Conservation (phyloP, 37 sponge, comb jelly and placozoan species). For the Cliona cf. orientalis region DNA sequence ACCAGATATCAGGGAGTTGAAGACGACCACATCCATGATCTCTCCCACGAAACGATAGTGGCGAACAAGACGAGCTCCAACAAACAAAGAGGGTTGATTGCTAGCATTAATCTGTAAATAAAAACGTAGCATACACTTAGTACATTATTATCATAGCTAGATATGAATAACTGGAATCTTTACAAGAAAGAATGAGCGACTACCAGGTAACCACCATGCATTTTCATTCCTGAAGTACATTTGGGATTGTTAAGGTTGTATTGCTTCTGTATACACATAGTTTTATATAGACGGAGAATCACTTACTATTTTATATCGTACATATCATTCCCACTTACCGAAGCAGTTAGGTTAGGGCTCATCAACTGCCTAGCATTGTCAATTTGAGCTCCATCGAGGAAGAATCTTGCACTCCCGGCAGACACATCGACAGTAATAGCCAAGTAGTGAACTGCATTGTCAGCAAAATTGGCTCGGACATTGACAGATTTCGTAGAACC, state of each 20-base stretch:
- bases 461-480: background rate
- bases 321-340: too few species aligned
- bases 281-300: too few species aligned
- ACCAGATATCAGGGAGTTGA: slow-evolving; percentile 19
- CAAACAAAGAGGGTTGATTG: slow-evolving; percentile 33
- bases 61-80: slow-evolving; percentile 66
- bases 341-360: slow-evolving; percentile 14
- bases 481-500: background rate
- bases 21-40: slow-evolving; percentile 47
- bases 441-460: slow-evolving; percentile 16
- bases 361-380: background rate
- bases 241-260: too few species aligned
- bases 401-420: slow-evolving; percentile 35
- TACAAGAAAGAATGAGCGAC: too few species aligned
- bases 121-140: too few species aligned
- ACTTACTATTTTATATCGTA: too few species aligned
- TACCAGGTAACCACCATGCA: too few species aligned
- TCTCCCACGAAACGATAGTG: slow-evolving; percentile 56
- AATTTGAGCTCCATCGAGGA: slow-evolving; percentile 28
- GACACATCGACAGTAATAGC: background rate
- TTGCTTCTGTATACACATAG: too few species aligned
- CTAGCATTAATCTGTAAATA: slow-evolving; percentile 21
- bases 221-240: too few species aligned
- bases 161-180: too few species aligned
- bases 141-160: too few species aligned